phyloP scores from a whole-genome alignment of 2,113 vertebrate genomes.

The Neopipo cinnamomea region DNA sequence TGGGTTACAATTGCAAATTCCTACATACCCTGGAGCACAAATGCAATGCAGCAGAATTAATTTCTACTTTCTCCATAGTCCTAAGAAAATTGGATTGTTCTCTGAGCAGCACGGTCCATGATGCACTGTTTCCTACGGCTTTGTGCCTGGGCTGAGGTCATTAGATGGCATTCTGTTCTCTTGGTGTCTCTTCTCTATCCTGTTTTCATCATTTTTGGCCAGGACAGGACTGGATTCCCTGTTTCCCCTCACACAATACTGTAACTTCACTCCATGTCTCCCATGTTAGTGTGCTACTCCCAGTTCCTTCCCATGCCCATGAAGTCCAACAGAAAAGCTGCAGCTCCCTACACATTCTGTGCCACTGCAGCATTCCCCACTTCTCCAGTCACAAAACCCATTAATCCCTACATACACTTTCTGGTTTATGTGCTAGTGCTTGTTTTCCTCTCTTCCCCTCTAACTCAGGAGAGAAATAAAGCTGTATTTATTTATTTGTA shows the following conservation, averaged over 20 bases:
- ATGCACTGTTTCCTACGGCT: slow-evolving; percentile 19
- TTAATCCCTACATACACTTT: background rate
- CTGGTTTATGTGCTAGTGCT: background rate
- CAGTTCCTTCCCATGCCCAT: background rate
- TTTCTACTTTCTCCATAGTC: background rate
- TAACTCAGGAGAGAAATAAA: background rate
- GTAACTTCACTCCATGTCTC: background rate
- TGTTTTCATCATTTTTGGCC: background rate
- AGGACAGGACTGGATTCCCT: background rate
- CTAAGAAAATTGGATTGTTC: background rate
- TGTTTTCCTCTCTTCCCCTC: background rate
- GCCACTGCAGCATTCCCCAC: background rate
- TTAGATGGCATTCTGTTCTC: slow-evolving; percentile 6
- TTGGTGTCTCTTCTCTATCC: background rate
- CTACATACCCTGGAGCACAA: background rate
- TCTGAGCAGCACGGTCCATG: background rate
- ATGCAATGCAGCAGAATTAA: background rate
- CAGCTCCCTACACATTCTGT: background rate
- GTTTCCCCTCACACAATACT: background rate
- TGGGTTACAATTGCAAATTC: slow-evolving; percentile 22
- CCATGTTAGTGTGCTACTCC: background rate
- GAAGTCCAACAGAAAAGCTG: background rate
- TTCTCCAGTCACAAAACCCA: background rate
- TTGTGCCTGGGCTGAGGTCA: slow-evolving; percentile 33
- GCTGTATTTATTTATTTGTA: background rate